A percentile compares a stretch with the other conserved stretches of the same genome.
These are phyloP conservation scores for Carcina quercana DNA, from an alignment of 2,888 invertebrate genomes.

Conservation along the genomic window DNA sequence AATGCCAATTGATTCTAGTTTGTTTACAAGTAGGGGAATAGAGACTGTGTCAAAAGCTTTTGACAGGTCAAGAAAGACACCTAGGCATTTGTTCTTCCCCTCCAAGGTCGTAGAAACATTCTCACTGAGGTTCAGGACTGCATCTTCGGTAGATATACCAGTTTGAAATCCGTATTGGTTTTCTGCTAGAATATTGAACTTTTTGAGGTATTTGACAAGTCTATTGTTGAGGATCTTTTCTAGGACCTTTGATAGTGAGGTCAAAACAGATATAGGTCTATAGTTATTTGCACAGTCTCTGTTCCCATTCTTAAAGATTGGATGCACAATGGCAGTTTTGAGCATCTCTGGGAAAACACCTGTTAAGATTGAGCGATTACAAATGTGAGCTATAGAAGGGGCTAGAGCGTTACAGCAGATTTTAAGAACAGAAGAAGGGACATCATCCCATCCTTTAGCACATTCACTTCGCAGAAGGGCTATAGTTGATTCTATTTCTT, in stretches of 20 bases:
- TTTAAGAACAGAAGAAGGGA: not conserved
- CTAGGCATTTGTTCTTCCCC: not conserved
- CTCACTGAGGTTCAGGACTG: not conserved
- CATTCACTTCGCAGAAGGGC: not conserved
- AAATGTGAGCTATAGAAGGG: not conserved
- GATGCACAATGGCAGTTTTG: not conserved
- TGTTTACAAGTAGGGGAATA: constrained; percentile 1
- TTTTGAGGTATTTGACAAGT: not conserved
- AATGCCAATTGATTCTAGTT: not conserved
- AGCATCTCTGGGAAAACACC: not conserved
- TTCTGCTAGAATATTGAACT: not conserved
- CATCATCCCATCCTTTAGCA: not conserved
- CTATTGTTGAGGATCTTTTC: not conserved
- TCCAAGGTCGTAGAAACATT: not conserved
- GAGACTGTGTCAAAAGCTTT: constrained; percentile 8
- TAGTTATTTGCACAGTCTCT: not conserved
- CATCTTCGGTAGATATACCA: not conserved
- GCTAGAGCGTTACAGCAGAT: not conserved
- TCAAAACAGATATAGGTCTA: constrained; percentile 1
- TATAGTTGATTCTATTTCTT: not conserved
- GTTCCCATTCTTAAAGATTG: not conserved
- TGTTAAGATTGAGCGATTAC: not conserved
- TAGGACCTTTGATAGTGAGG: not conserved
- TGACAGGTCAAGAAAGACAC: not conserved
- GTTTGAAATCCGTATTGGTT: not conserved